phyloP scores from a whole-genome alignment of 2,888 invertebrate species.

The Agrilus cyanescens region DNA sequence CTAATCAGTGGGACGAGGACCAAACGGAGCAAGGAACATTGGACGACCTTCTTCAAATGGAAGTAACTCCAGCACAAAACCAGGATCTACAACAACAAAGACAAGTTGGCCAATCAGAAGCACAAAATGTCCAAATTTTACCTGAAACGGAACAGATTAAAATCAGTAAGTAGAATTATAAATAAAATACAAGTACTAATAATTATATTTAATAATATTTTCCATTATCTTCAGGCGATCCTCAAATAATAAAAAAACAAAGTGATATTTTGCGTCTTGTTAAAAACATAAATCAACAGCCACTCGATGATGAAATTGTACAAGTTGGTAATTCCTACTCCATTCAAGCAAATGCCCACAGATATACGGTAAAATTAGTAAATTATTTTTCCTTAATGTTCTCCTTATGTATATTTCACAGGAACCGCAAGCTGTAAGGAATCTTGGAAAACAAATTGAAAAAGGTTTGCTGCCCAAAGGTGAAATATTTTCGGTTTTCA shows the following conservation, averaged over 20 bases:
- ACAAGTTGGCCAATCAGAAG: too few relatives aligned
- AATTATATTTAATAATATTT: too few relatives aligned
- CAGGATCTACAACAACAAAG: too few relatives aligned
- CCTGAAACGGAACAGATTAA: too few relatives aligned
- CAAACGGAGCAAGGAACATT: too few relatives aligned
- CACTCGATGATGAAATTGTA: slow-evolving; percentile 38
- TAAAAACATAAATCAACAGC: slow-evolving; percentile 50
- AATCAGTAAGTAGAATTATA: too few relatives aligned
- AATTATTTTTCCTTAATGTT: background rate
- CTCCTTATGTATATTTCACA: slow-evolving; percentile 22
- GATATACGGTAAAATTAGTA: slow-evolving; percentile 18
- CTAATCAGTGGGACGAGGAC: too few relatives aligned
- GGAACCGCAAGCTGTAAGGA: slow-evolving; percentile 45
- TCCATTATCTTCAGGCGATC: too few relatives aligned
- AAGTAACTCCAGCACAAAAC: too few relatives aligned
- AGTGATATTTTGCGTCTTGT: slow-evolving; percentile 44
- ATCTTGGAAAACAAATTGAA: slow-evolving; percentile 43
- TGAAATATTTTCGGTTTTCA: slow-evolving; percentile 49
- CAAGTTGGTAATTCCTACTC: slow-evolving; percentile 44
- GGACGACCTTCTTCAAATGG: too few relatives aligned
- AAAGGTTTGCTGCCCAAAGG: slow-evolving; percentile 46
- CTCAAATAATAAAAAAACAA: slow-evolving; percentile 3
- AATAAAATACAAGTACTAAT: too few relatives aligned
- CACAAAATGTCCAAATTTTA: too few relatives aligned
- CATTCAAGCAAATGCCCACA: slow-evolving; percentile 32